Percentiles rank a stretch among this genome's conserved stretches.
phyloP scores from a whole-genome alignment of 2,113 vertebrate genomes.

The Ramphastos sulfuratus region DNA sequence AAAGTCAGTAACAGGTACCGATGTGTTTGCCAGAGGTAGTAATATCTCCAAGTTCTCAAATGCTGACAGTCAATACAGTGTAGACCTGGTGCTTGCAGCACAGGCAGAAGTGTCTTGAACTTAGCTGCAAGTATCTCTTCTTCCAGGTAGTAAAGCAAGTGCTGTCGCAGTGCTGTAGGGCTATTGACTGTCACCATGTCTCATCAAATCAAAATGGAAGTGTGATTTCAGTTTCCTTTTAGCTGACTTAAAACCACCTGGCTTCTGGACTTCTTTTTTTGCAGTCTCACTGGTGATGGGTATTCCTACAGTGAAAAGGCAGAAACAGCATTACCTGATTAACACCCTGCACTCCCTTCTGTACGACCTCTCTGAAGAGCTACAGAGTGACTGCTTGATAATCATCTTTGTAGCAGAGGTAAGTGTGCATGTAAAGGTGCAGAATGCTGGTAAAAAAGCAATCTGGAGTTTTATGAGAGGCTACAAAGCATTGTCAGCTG shows the following conservation, averaged over 20 bases:
- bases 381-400: conserved; percentile 80
- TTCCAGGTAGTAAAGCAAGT: not conserved
- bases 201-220: not conserved
- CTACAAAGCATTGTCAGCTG: not conserved
- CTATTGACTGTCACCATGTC: not conserved
- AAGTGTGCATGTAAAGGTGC: not conserved
- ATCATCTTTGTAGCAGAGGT: conserved; percentile 91
- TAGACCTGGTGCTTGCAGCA: not conserved
- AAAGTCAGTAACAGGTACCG: not conserved
- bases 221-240: not conserved
- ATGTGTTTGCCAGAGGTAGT: not conserved
- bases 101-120: not conserved
- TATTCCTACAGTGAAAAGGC: conserved; percentile 83
- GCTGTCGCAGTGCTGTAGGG: not conserved
- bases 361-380: conserved; percentile 70
- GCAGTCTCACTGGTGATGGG: conserved; percentile 88
- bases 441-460: not conserved
- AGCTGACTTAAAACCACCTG: not conserved
- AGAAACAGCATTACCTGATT: conserved; percentile 83
- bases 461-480: not conserved
- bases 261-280: not conserved
- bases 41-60: not conserved
- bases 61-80: not conserved
- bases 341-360: conserved; percentile 82
- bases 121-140: not conserved